Conservation (phyloP, 2,797 vertebrate genomes). For the Catostomus latipinnis region DNA sequence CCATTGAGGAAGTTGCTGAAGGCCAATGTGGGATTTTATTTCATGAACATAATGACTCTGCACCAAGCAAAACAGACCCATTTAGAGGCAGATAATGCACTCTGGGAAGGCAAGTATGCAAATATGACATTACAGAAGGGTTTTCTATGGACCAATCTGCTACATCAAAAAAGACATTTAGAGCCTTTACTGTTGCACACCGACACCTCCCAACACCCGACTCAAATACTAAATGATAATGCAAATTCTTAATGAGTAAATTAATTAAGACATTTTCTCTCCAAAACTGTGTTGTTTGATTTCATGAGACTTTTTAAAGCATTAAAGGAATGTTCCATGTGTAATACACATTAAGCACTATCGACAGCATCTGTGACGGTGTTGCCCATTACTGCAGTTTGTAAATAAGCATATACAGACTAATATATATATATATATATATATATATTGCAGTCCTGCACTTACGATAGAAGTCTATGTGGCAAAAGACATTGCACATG, state of each 20-base stretch:
- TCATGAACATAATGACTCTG: slow-evolving; percentile 68
- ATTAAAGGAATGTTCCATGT: no score
- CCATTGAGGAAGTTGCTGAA: slow-evolving; percentile 65
- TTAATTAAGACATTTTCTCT: no score
- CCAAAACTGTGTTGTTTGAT: no score
- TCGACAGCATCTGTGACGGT: no score
- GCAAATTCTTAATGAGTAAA: not conserved
- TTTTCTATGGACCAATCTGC: slow-evolving; percentile 71
- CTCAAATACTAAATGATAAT: slow-evolving; percentile 13
- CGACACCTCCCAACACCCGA: slow-evolving; percentile 9
- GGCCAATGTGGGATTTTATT: slow-evolving; percentile 74
- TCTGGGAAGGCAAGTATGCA: slow-evolving; percentile 77
- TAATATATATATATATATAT: no score
- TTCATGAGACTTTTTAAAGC: no score
- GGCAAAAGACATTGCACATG: no score
- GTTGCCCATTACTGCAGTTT: no score
- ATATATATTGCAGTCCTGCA: no score
- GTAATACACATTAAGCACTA: no score
- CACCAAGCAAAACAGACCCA: slow-evolving; percentile 59
- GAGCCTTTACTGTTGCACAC: slow-evolving; percentile 16
- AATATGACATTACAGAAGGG: slow-evolving; percentile 82
- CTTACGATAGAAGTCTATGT: no score
- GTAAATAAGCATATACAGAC: no score
- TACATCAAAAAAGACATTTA: slow-evolving; percentile 43
- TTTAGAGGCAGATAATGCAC: slow-evolving; percentile 62